These are phyloP conservation scores for Odontomachus brunneus DNA, from an alignment of 1,140 invertebrate genomes.

Conservation along the genomic window DNA sequence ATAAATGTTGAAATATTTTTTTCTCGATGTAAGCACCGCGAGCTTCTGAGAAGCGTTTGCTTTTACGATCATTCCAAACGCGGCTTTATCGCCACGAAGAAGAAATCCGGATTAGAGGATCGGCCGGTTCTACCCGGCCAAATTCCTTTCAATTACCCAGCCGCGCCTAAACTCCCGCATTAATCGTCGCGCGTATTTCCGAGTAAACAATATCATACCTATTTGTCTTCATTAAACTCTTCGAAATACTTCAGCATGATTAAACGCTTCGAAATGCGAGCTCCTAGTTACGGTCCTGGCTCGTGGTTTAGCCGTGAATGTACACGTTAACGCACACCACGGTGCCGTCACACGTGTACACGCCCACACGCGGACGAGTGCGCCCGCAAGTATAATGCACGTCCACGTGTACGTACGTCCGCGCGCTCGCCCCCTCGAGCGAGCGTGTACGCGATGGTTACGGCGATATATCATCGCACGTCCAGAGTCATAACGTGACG, in stretches of 20 bases:
- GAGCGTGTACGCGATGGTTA: slow-evolving; percentile 51
- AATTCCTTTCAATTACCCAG: slow-evolving; percentile 48
- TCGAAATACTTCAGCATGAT: slow-evolving; percentile 54
- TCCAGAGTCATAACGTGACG: slow-evolving; percentile 81
- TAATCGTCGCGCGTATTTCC: slow-evolving; percentile 57
- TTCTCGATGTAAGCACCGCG: too few relatives aligned
- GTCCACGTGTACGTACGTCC: slow-evolving; percentile 10
- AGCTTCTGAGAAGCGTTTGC: too few relatives aligned
- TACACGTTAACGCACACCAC: slow-evolving; percentile 47
- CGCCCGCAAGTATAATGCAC: too few relatives aligned
- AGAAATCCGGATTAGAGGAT: slow-evolving; percentile 24
- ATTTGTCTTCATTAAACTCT: slow-evolving; percentile 65
- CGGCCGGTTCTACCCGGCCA: background rate
- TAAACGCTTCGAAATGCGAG: slow-evolving; percentile 57
- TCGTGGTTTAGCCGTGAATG: slow-evolving; percentile 56
- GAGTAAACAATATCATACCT: slow-evolving; percentile 56
- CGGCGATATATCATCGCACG: slow-evolving; percentile 81
- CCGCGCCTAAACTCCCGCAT: slow-evolving; percentile 40
- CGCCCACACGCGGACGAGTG: background rate
- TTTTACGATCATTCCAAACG: too few relatives aligned
- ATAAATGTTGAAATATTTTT: too few relatives aligned
- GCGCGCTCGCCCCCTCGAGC: slow-evolving; percentile 34
- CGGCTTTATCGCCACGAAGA: background rate
- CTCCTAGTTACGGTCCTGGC: slow-evolving; percentile 57
- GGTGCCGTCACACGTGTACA: slow-evolving; percentile 4